Conservation (phyloP, 2,888 invertebrate genomes). For the Sceliomorpha sp. region DNA sequence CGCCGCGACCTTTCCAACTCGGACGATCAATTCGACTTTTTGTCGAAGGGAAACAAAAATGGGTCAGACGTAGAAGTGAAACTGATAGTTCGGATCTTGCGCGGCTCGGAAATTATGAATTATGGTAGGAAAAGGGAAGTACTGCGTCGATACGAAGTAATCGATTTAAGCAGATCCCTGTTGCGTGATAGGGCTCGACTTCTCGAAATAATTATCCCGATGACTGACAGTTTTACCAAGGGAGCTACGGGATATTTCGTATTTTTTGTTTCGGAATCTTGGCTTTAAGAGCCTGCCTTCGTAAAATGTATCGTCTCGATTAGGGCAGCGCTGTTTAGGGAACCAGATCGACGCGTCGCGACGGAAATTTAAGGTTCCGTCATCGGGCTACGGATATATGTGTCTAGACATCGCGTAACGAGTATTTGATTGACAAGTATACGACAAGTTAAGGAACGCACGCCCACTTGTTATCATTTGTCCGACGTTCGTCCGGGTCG, state of each 20-base stretch:
- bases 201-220: no score
- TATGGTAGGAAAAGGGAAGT: no score
- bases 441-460: constrained; percentile 59
- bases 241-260: no score
- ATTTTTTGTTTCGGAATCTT: no score
- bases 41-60: constrained; percentile 17
- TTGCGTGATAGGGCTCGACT: no score
- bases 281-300: no score
- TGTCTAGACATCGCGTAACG: constrained; percentile 67
- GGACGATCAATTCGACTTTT: constrained; percentile 11
- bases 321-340: constrained; percentile 19
- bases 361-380: constrained; percentile 59
- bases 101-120: neutral
- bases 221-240: no score
- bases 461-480: constrained; percentile 59
- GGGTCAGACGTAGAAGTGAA: constrained; percentile 30
- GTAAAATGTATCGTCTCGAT: no score
- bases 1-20: constrained; percentile 18
- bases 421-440: constrained; percentile 70
- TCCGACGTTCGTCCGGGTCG: constrained; percentile 41
- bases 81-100: constrained; percentile 9
- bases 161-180: no score
- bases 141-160: no score
- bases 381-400: constrained; percentile 59
- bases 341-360: constrained; percentile 38